A percentile compares a stretch with the other conserved stretches of the same genome.
Evolutionary conservation across 2,888 invertebrate species (phyloP).

Genomic region (Leptinotarsa tumamoca): DNA sequence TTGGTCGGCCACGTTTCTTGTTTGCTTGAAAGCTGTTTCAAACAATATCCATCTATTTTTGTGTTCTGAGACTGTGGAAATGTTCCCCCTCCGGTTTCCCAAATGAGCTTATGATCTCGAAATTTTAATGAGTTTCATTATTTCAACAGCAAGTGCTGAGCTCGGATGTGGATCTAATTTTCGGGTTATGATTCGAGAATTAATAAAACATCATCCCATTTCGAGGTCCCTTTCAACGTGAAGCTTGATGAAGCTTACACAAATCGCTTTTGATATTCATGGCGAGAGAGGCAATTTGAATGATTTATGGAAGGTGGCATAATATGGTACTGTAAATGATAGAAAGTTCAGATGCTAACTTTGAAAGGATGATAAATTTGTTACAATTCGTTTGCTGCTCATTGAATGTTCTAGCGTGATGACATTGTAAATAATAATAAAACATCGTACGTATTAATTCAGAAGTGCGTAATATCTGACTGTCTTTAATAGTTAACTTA

Average conservation of each 20-base stretch:
- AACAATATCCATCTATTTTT: too few relatives aligned
- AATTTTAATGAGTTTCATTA: neutral
- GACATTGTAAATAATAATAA: too few relatives aligned
- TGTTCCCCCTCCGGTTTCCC: neutral
- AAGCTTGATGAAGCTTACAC: neutral
- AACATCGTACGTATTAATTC: too few relatives aligned
- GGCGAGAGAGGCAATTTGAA: neutral
- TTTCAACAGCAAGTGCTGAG: neutral
- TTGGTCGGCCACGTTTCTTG: too few relatives aligned
- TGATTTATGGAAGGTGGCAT: neutral
- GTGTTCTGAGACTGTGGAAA: too few relatives aligned
- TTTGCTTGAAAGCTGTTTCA: too few relatives aligned
- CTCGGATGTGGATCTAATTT: constrained; percentile 8
- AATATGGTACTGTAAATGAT: neutral
- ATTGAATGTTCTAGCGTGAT: too few relatives aligned
- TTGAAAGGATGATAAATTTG: too few relatives aligned
- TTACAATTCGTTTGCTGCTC: too few relatives aligned
- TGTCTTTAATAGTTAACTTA: neutral
- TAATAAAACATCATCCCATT: constrained; percentile 15
- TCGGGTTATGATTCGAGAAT: neutral
- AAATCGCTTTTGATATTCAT: constrained; percentile 11
- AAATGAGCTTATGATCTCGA: neutral
- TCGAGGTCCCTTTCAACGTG: constrained; percentile 1
- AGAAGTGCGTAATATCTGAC: neutral
- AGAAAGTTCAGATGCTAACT: too few relatives aligned